These are phyloP conservation scores for Acestrorhynchus altus DNA, from an alignment of 2,797 vertebrate species.

Conservation along the genomic window DNA sequence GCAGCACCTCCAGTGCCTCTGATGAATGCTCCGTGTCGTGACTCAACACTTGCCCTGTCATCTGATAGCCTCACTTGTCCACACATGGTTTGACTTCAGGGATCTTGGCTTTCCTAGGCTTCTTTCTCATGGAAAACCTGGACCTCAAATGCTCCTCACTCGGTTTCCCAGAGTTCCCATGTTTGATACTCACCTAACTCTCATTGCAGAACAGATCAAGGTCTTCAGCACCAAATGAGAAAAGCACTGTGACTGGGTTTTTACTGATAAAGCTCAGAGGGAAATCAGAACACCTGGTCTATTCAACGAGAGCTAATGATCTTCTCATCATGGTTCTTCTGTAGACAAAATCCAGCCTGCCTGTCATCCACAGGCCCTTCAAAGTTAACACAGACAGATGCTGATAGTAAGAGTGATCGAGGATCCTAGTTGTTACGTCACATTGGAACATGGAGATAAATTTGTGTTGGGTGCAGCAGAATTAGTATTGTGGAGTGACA, in stretches of 20 bases:
- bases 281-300: constrained; percentile 34
- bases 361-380: constrained; percentile 9
- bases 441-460: background rate
- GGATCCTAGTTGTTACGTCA: constrained; percentile 4
- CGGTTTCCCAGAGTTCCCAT: constrained; percentile 65
- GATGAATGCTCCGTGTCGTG: constrained; percentile 71
- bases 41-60: constrained; percentile 60
- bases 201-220: constrained; percentile 69
- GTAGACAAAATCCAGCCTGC: constrained; percentile 32
- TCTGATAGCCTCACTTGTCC: constrained; percentile 67
- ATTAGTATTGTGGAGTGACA: background rate
- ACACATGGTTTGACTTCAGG: constrained; percentile 66
- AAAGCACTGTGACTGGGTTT: constrained; percentile 60
- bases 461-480: background rate
- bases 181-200: constrained; percentile 71
- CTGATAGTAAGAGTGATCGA: constrained; percentile 26
- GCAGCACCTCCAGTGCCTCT: constrained; percentile 65
- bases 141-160: constrained; percentile 21
- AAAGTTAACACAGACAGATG: background rate
- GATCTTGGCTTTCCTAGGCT: constrained; percentile 70
- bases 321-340: constrained; percentile 30
- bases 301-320: constrained; percentile 33
- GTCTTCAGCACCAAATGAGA: constrained; percentile 67
- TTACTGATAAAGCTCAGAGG: constrained; percentile 66
- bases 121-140: constrained; percentile 28